Base-by-base conservation (phyloP, 2,113 vertebrate genomes). In the Odontesthes bonariensis region DNA sequence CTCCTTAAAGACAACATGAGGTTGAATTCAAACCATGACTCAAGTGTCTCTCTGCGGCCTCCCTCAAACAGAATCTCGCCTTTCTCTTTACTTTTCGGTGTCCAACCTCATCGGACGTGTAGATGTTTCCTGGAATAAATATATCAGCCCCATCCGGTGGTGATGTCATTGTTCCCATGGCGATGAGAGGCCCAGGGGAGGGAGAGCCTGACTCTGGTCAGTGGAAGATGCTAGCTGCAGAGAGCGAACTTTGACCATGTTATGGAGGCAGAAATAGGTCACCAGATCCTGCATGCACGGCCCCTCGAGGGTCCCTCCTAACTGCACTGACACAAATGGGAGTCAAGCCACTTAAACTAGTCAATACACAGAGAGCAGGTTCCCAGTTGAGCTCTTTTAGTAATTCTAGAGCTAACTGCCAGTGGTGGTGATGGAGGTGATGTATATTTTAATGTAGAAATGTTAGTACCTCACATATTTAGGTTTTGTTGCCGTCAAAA, bases 181-280 rank as follows among this genome's bases (percentile, higher is more conserved):
- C 38, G 73, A 92, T 22, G 42, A 1, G 20, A 56, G 16, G 42
- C 19, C 55, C 17, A n/a, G 0, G 10, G 31, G 12, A 23, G 46
- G 69, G 38, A 49, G 69, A 27, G 65, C 62, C 52, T 8, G 57
- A 35, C 40, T 58, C 47, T 0, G 14, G 58, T 57, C 49, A 33
- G 65, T 38, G 42, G 83, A n/a, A 60, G 79, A 77, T 27, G 62
- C 20, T 35, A 72, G 67, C 57, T 49, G 60, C 35, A 47, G 14
- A 77, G 22, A 77, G 51, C 4, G 17, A 67, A 79, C 85, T 83
- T 23, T 73, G 68, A 75, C 72, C 74, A 80, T 1, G 76, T 78
- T 87, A 87, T 73, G 63, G 69, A 79, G 78, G 53, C 68, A 72
- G 68, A 92, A 87, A 79, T 86, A 83, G 88, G 89, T 88, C 90